Evolutionary conservation across 53 echinoderm and acorn worm genomes (phyloP).

Genomic region (Paracentrotus lividus): DNA sequence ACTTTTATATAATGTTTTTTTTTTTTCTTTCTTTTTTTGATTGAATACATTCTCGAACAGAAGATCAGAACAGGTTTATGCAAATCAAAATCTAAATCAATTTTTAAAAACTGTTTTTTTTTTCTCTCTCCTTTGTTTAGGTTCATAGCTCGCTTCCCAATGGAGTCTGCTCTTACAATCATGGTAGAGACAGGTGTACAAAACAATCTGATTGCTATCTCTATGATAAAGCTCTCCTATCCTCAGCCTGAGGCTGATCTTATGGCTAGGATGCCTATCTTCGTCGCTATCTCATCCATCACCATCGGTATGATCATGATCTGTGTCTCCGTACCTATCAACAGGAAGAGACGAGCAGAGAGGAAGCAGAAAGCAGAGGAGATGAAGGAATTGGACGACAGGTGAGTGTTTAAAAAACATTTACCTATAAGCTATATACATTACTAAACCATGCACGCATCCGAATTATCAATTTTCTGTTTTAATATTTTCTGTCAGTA

Average conservation of each 20-base stretch:
- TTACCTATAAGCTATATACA: too few species aligned
- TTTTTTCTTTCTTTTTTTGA: too few species aligned
- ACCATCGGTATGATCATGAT: constrained; percentile 90
- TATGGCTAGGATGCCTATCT: constrained; percentile 92
- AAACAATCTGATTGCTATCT: constrained; percentile 94
- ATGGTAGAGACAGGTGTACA: constrained; percentile 94
- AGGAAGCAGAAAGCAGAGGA: constrained; percentile 70
- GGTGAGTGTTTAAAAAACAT: constrained; percentile 38
- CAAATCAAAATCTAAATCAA: too few species aligned
- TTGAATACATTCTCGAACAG: too few species aligned
- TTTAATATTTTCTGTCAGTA: background rate
- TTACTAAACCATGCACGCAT: too few species aligned
- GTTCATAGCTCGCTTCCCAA: constrained; percentile 79
- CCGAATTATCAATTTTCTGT: background rate
- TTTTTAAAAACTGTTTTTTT: too few species aligned
- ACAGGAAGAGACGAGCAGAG: constrained; percentile 66
- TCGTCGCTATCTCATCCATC: constrained; percentile 87
- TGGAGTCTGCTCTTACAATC: constrained; percentile 83
- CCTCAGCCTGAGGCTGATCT: constrained; percentile 94
- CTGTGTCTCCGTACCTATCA: constrained; percentile 78
- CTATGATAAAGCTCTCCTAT: constrained; percentile 94
- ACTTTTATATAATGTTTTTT: too few species aligned
- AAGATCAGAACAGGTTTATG: too few species aligned
- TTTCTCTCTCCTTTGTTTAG: too few species aligned
- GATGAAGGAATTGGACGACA: constrained; percentile 67